A percentile compares a stretch with the other conserved stretches of the same genome.
Conservation (phyloP, 1,140 invertebrate genomes). For the Helicorthomorpha holstii region DNA sequence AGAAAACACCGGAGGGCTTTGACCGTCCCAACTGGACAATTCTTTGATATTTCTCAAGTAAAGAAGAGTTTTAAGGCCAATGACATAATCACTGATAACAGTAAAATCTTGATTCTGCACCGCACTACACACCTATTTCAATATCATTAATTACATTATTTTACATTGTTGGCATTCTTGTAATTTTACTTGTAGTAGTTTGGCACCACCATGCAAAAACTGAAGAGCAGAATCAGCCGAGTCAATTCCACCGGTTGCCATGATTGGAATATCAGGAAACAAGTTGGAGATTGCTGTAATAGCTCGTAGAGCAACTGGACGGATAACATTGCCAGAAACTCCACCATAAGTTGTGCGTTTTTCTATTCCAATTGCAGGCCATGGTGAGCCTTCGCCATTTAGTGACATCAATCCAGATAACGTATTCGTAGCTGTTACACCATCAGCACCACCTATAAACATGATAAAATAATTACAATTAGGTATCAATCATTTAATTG, state of each 20-base stretch:
- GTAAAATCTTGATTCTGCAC: conserved; percentile 98
- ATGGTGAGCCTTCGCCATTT: conserved; percentile 56
- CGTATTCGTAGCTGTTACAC: conserved; percentile 94
- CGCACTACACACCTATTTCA: conserved; percentile 77
- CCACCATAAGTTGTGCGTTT: conserved; percentile 89
- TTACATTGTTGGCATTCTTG: too few relatives aligned
- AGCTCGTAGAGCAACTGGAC: conserved; percentile 77
- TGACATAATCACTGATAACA: conserved; percentile 80
- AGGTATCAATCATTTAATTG: too few relatives aligned
- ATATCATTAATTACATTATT: too few relatives aligned
- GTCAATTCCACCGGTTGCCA: conserved; percentile 91
- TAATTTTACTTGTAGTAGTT: conserved; percentile 66
- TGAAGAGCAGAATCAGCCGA: conserved; percentile 84
- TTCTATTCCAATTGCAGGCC: conserved; percentile 70
- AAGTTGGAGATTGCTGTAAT: conserved; percentile 67
- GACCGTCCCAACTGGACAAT: conserved; percentile 67
- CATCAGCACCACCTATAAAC: conserved; percentile 75
- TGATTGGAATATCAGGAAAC: conserved; percentile 73
- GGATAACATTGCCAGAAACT: conserved; percentile 85
- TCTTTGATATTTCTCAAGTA: conserved; percentile 55
- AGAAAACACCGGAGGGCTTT: conserved; percentile 68
- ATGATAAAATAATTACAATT: too few relatives aligned
- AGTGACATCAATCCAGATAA: conserved; percentile 84
- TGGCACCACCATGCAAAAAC: conserved; percentile 80
- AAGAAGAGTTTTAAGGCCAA: conserved; percentile 71